These are phyloP conservation scores for Drosophila lowei DNA, from an alignment of 1,140 invertebrate species.

Conservation along the genomic window DNA sequence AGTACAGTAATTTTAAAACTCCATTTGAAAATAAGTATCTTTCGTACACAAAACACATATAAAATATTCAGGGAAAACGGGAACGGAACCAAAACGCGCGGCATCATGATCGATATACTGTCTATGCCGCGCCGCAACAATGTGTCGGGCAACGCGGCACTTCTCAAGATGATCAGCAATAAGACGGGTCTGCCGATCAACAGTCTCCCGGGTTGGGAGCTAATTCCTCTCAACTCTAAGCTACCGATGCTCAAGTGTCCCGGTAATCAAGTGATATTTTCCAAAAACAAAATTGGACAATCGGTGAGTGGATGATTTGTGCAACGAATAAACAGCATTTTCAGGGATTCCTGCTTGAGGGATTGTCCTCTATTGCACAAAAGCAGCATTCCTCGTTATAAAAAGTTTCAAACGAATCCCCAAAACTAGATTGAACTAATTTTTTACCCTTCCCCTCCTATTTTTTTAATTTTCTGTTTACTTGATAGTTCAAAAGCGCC, in stretches of 20 bases:
- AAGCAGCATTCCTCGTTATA: not conserved
- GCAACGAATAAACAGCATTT: not conserved
- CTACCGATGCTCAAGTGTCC: conserved; percentile 81
- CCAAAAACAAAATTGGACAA: conserved; percentile 77
- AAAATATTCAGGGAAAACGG: not conserved
- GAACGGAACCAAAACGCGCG: conserved; percentile 5
- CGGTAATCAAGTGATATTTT: conserved; percentile 77
- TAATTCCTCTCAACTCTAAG: conserved; percentile 74
- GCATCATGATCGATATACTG: conserved; percentile 66
- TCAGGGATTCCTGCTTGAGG: too few species aligned
- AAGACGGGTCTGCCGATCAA: conserved; percentile 75
- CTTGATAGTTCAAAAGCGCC: conserved; percentile 59
- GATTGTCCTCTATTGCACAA: too few species aligned
- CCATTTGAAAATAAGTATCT: not conserved
- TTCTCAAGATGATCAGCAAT: conserved; percentile 37
- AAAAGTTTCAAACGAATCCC: too few species aligned
- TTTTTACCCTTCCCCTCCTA: too few species aligned
- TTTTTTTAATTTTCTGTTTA: not conserved
- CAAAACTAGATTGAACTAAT: too few species aligned
- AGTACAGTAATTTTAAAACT: not conserved
- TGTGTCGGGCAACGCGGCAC: conserved; percentile 38
- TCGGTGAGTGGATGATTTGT: conserved; percentile 42
- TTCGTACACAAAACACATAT: not conserved
- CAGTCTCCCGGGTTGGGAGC: conserved; percentile 78
- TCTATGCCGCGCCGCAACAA: conserved; percentile 74